phyloP scores from a whole-genome alignment of 2,888 invertebrate genomes.

The Spisula solida region DNA sequence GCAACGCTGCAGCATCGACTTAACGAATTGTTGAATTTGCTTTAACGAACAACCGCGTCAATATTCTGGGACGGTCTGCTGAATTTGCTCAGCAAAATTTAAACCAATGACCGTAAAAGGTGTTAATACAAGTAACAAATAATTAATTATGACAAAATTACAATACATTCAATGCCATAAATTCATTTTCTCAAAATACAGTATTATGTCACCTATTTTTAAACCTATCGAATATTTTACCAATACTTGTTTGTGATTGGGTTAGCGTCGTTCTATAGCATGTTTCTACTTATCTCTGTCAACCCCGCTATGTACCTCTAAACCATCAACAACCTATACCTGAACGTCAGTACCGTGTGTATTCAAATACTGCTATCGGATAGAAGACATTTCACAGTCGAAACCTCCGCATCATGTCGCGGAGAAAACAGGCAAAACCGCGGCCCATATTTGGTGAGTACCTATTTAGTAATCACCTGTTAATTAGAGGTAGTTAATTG shows the following conservation, averaged over 20 bases:
- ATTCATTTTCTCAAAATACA: neutral
- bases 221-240: constrained; percentile 14
- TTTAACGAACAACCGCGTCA: neutral
- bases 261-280: constrained; percentile 26
- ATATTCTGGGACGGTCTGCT: neutral
- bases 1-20: neutral
- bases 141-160: neutral
- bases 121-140: neutral
- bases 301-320: constrained; percentile 42
- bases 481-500: neutral
- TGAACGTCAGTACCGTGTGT: neutral
- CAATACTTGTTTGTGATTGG: constrained; percentile 24
- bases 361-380: constrained; percentile 51
- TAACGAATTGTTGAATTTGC: neutral
- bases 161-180: neutral
- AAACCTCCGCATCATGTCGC: constrained; percentile 66
- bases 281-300: constrained; percentile 45
- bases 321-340: neutral
- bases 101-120: neutral
- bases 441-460: constrained; percentile 71
- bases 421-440: constrained; percentile 73
- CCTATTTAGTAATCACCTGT: constrained; percentile 8
- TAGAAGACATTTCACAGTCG: constrained; percentile 41
- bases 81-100: neutral
- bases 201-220: constrained; percentile 37